Conservation (phyloP, 2,888 invertebrate species). For the Phortica magna region DNA sequence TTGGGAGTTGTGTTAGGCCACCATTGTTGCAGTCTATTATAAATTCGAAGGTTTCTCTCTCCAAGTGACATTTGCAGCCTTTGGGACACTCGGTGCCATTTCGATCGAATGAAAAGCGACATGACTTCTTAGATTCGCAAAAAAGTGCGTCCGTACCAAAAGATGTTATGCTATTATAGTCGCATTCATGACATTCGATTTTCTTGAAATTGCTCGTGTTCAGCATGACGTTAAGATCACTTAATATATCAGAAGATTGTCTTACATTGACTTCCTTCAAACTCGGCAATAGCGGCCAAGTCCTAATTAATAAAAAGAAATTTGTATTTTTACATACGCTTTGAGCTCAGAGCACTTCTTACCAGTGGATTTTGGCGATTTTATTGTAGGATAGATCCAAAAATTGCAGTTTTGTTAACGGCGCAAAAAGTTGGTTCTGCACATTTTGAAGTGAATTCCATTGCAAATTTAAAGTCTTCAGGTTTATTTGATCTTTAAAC, state of each 20-base stretch:
- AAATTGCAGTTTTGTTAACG: background rate
- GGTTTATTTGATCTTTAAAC: background rate
- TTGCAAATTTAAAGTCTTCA: background rate
- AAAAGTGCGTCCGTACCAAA: no score
- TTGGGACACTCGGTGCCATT: no score
- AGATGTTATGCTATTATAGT: no score
- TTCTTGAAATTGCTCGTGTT: background rate
- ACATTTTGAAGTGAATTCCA: background rate
- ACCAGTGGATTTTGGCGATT: background rate
- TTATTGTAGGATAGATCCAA: background rate
- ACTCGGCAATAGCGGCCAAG: background rate
- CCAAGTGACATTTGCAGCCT: no score
- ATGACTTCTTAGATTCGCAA: no score
- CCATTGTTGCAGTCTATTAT: no score
- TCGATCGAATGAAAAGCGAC: no score
- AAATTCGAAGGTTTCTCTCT: no score
- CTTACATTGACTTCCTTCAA: background rate
- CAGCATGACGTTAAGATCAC: background rate
- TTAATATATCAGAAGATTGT: background rate
- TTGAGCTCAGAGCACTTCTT: background rate
- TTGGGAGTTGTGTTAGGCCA: no score
- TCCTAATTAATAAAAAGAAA: background rate
- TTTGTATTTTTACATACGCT: background rate
- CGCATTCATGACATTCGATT: no score
- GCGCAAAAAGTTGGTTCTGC: background rate